Evolutionary conservation across 2,797 vertebrate species (phyloP).

Genomic region (Mus caroli): DNA sequence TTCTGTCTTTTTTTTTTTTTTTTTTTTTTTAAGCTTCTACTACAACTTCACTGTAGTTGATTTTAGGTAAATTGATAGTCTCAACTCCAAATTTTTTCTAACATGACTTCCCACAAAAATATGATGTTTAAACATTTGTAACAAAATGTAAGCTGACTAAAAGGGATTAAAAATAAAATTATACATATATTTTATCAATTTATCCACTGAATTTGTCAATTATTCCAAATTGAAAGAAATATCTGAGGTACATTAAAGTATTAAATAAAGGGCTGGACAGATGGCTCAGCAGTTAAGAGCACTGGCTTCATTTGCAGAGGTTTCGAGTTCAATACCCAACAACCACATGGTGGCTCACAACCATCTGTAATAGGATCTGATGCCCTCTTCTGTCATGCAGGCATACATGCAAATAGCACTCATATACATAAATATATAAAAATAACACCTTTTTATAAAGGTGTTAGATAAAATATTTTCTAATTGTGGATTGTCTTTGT

Average conservation of each 20-base stretch:
- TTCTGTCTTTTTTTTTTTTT: not conserved
- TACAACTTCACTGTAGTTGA: not conserved
- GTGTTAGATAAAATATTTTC: not conserved
- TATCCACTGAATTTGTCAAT: not conserved
- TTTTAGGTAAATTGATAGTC: not conserved
- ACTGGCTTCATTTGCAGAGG: not conserved
- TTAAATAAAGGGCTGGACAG: not conserved
- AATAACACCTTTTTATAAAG: not conserved
- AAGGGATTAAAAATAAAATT: conserved; percentile 21
- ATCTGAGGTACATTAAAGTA: not conserved
- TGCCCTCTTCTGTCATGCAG: not conserved
- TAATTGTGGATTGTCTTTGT: not conserved
- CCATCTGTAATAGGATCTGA: not conserved
- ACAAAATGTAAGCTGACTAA: not conserved
- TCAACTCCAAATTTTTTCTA: not conserved
- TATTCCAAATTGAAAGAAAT: not conserved
- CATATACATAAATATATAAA: not conserved
- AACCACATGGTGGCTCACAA: too few species aligned
- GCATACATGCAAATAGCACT: not conserved
- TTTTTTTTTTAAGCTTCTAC: not conserved
- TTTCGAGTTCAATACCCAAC: not conserved
- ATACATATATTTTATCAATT: not conserved
- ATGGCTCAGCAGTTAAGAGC: not conserved
- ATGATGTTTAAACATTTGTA: not conserved
- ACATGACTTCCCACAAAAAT: not conserved